phyloP scores from a whole-genome alignment of 92 coral and sea anemone species.

The Epizoanthus fatuus region DNA sequence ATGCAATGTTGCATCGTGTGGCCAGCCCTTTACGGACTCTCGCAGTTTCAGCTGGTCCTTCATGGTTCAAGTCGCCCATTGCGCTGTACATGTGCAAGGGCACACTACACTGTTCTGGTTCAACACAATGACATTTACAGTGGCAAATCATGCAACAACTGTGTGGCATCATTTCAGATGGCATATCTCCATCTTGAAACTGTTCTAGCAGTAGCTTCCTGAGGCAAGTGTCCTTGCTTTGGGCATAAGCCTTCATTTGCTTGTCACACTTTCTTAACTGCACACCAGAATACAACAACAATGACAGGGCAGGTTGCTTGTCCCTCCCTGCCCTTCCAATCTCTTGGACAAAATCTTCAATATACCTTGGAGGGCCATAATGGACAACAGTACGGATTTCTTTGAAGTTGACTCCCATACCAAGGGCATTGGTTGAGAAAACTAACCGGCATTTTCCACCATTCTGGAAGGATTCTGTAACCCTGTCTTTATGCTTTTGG shows the following conservation, averaged over 20 bases:
- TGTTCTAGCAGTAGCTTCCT: conserved; percentile 17
- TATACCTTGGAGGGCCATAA: conserved; percentile 47
- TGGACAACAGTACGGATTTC: conserved; percentile 23
- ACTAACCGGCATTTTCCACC: conserved; percentile 70
- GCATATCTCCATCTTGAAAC: conserved; percentile 7
- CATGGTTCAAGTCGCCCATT: too few species aligned
- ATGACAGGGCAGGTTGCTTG: conserved; percentile 25
- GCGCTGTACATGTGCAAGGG: too few species aligned
- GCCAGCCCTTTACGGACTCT: too few species aligned
- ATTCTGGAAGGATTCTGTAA: conserved; percentile 12
- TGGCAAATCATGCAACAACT: conserved; percentile 52
- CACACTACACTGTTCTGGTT: conserved; percentile 12
- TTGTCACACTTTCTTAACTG: conserved; percentile 45
- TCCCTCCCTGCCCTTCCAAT: conserved; percentile 47
- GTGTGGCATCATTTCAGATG: neutral
- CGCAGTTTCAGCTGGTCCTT: too few species aligned
- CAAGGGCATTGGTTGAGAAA: conserved; percentile 79
- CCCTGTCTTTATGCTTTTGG: conserved; percentile 37
- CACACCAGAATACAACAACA: conserved; percentile 2
- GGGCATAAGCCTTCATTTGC: conserved; percentile 14
- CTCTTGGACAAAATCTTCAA: conserved; percentile 52
- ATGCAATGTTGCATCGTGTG: too few species aligned
- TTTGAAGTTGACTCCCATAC: conserved; percentile 55
- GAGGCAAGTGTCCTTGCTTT: conserved; percentile 38
- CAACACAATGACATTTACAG: conserved; percentile 44